Conservation (phyloP, 1,140 invertebrate genomes). For the Halictus rubicundus region DNA sequence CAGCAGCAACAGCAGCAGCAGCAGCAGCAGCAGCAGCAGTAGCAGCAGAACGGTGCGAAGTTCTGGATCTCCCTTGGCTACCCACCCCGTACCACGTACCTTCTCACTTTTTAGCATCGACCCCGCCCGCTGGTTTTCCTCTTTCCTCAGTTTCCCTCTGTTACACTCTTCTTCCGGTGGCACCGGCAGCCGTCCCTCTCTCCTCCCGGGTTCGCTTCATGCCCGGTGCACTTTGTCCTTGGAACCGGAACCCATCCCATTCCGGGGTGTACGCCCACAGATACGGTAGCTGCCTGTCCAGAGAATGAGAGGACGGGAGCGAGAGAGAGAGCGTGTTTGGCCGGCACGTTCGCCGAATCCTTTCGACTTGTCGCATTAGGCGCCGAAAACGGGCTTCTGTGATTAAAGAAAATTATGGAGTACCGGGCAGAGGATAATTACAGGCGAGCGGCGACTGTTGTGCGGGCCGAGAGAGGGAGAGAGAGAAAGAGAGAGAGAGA, state of each 20-base stretch:
- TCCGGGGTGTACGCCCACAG: not conserved
- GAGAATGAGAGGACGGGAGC: no score
- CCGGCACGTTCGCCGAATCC: slow-evolving; percentile 58
- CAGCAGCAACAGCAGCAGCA: no score
- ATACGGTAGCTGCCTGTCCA: slow-evolving; percentile 3
- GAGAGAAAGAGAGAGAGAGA: not conserved
- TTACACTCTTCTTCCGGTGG: slow-evolving; percentile 1
- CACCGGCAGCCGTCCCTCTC: not conserved
- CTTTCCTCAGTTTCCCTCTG: not conserved
- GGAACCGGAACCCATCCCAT: not conserved
- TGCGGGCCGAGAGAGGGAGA: not conserved
- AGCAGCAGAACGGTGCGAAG: not conserved
- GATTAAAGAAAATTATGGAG: slow-evolving; percentile 78
- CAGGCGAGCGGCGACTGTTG: slow-evolving; percentile 54
- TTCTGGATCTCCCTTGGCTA: slow-evolving; percentile 7
- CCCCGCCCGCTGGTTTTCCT: not conserved
- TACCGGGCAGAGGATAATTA: slow-evolving; percentile 71
- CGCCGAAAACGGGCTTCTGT: slow-evolving; percentile 66
- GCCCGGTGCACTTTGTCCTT: slow-evolving; percentile 41
- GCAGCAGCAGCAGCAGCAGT: no score
- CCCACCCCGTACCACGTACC: not conserved
- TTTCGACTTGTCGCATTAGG: slow-evolving; percentile 63
- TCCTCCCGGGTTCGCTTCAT: not conserved
- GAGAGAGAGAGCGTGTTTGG: slow-evolving; percentile 31
- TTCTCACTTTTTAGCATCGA: slow-evolving; percentile 20